Base-by-base conservation (phyloP, 2,888 invertebrate species). In the Lasius fuliginosus region DNA sequence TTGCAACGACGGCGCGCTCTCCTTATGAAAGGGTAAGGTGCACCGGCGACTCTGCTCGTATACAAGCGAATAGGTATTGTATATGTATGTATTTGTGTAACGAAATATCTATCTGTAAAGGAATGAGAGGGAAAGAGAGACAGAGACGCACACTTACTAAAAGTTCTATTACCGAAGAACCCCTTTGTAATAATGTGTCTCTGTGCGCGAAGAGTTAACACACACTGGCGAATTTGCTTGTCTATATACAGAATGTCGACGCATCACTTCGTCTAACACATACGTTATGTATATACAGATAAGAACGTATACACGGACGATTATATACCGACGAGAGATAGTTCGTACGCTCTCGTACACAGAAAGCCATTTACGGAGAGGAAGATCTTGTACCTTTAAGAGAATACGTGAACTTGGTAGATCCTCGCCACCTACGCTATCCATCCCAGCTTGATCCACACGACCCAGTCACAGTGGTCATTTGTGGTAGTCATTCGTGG, bases 391-490 rank as follows among this genome's bases (percentile, higher is more conserved):
- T 83, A 68, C 84, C 84, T 85, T 42, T 68, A 67, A 84, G 85
- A 81, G 75, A 84, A 83, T 81, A 69, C 86, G 74, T 76, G 85
- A 84, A 88, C 87, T 87, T 88, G 87, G 82, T 71, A 71, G 77
- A 85, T 83, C 53, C 83, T 74, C 73, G 71, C 83, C 68, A 84
- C 71, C 87, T 74, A 73, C 67, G 85, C 73, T 79, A 75, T 77
- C 77, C 74, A 77, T 84, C 84, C 74, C 75, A 30, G 49, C 76
- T 76, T 73, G 84, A 84, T 81, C 83, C 86, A 87, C 81, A 82
- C 84, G 86, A 87, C 82, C 86, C 86, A 74, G 67, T 71, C 86
- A 74, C 75, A 74, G 30, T 30, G 86, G 79, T 84, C 82, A 86
- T 87, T 86, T 86, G 81, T 74, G 77, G 77, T 71, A 84, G 81